Evolutionary conservation across 2,113 vertebrate genomes (phyloP), one percentile per base, ranked within the genome.

Genomic region (Dasyurus viverrinus): DNA sequence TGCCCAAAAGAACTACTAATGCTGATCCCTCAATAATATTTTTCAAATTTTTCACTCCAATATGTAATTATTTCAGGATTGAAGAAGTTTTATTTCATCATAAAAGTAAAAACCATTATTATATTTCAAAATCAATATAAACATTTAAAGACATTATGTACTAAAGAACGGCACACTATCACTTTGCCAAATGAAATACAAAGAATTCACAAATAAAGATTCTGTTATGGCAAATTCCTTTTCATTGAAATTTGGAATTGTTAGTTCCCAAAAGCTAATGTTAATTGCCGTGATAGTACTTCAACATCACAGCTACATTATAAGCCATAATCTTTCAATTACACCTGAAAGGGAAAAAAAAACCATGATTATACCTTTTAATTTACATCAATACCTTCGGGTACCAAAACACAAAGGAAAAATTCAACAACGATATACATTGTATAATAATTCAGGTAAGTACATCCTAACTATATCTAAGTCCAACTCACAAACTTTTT

Each of bases 321-420:
- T 24, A 91, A 93, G 92, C 30, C 54, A 97, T 27, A 93, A 91
- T 95, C 90, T 95, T 84, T 93, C 46, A 94, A 95, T 91, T 54
- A 93, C 0, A 89, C 19, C 90, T 93, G 46, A 93, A 92, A 52
- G 50, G 30, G 53, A 94, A 48, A 48, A 94, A 48, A 48, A 93
- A 92, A 52, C 9, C 93, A 94, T 36, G 95, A 27, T 27, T 92
- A 95, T 84, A 94, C 46, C 24, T 91, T 96, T 8, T 93, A 96
- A 97, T n/a, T 92, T 95, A 36, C 91, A 96, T 90, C 53, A 96
- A 19, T 52, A 92, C 19, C 54, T 54, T 54, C 2, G 22, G 11
- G 92, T 36, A 90, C 42, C 54, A 90, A 47, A 95, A 91, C 90
- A 96, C 53, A 53, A 96, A 54, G 23, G 68, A 92, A 96, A 96